Percentiles rank a stretch among this genome's conserved stretches.
These are phyloP conservation scores for Desmophyllum pertusum DNA, from an alignment of 92 coral and sea anemone species.

Conservation along the genomic window DNA sequence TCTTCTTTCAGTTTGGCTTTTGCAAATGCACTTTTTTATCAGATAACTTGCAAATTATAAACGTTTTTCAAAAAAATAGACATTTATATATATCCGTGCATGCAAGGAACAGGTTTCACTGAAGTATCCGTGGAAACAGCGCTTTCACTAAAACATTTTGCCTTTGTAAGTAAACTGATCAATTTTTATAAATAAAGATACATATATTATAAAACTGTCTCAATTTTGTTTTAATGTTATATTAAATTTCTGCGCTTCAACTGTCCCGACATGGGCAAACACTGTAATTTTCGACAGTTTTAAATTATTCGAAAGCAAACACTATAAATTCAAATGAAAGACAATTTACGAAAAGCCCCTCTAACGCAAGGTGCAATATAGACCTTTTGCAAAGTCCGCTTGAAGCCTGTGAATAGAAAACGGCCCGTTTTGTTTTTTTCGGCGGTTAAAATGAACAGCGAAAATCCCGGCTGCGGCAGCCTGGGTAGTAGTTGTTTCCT, in stretches of 20 bases:
- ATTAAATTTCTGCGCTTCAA: background rate
- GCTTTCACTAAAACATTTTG: background rate
- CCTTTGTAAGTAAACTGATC: background rate
- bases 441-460: background rate
- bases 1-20: background rate
- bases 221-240: background rate
- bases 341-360: background rate
- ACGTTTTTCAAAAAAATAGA: background rate
- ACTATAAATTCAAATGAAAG: background rate
- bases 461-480: too few species aligned
- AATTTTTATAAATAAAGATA: background rate
- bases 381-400: too few species aligned
- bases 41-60: background rate
- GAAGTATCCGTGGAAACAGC: constrained; percentile 13
- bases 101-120: background rate
- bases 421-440: too few species aligned
- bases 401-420: too few species aligned
- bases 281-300: background rate
- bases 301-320: background rate
- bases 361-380: too few species aligned
- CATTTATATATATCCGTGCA: background rate
- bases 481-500: too few species aligned
- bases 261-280: background rate
- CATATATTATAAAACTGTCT: background rate
- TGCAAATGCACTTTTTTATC: background rate